Evolutionary conservation across 2,888 invertebrate species (phyloP).

Genomic region (Cephus nigrinus): DNA sequence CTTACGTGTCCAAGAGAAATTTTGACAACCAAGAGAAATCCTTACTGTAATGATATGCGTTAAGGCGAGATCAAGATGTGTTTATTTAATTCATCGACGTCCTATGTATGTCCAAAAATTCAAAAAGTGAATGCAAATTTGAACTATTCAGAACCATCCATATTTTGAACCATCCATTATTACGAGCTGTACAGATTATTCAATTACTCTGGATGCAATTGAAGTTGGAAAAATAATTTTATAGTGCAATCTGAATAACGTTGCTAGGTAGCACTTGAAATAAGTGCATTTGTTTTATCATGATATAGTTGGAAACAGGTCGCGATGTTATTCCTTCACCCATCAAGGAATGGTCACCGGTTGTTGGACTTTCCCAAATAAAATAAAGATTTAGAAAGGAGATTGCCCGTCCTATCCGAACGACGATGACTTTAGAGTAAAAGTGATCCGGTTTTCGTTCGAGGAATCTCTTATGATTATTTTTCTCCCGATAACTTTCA

Average conservation of each 20-base stretch:
- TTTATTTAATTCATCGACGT: not conserved
- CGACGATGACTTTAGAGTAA: conserved; percentile 50
- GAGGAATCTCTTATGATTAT: conserved; percentile 14
- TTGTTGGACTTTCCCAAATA: conserved; percentile 53
- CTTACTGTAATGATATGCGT: not conserved
- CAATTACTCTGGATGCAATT: not conserved
- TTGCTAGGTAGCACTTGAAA: not conserved
- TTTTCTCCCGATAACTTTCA: not conserved
- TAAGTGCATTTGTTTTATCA: not conserved
- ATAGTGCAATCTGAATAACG: not conserved
- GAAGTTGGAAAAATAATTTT: not conserved
- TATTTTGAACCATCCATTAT: too few relatives aligned
- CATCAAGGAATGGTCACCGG: not conserved
- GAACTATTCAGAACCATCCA: not conserved
- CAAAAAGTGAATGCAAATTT: not conserved
- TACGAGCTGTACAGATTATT: not conserved
- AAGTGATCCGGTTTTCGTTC: conserved; percentile 49
- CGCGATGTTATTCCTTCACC: not conserved
- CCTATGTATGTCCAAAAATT: not conserved
- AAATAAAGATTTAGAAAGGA: conserved; percentile 62
- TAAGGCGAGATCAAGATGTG: not conserved
- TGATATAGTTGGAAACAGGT: not conserved
- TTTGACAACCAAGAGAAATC: not conserved
- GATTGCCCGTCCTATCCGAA: conserved; percentile 29
- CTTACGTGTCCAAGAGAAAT: conserved; percentile 1